phyloP scores from a whole-genome alignment of 2,113 vertebrate genomes.

The Heptranchias perlo region DNA sequence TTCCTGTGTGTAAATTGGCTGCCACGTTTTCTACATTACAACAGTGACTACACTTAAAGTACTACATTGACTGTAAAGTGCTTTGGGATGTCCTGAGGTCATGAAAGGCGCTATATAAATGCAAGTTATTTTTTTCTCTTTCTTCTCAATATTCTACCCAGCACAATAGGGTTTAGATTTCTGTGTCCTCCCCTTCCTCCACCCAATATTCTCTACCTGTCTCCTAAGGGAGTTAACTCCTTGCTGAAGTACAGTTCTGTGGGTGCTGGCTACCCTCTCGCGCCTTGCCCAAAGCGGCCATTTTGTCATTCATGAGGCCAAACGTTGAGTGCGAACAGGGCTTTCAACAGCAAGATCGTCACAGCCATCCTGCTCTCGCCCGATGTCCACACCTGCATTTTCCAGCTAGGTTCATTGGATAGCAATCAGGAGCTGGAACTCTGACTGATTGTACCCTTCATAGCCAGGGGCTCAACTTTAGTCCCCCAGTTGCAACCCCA shows the following conservation, averaged over 20 bases:
- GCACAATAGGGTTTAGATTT: not conserved
- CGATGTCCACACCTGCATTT: not conserved
- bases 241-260: not conserved
- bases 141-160: not conserved
- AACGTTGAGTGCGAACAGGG: not conserved
- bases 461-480: not conserved
- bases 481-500: not conserved
- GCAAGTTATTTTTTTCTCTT: too few species aligned
- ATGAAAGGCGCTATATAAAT: too few species aligned
- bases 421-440: not conserved
- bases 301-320: not conserved
- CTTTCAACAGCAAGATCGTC: not conserved
- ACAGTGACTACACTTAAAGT: too few species aligned
- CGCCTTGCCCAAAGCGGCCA: not conserved
- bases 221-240: not conserved
- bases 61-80: too few species aligned
- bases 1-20: too few species aligned
- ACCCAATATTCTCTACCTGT: not conserved
- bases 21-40: too few species aligned
- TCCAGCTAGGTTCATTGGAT: not conserved
- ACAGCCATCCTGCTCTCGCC: not conserved
- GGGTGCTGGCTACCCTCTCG: not conserved
- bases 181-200: not conserved
- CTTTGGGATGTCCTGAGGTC: too few species aligned
- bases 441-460: not conserved